phyloP scores from a whole-genome alignment of 2,888 invertebrate genomes.

The Trissolcus japonicus region DNA sequence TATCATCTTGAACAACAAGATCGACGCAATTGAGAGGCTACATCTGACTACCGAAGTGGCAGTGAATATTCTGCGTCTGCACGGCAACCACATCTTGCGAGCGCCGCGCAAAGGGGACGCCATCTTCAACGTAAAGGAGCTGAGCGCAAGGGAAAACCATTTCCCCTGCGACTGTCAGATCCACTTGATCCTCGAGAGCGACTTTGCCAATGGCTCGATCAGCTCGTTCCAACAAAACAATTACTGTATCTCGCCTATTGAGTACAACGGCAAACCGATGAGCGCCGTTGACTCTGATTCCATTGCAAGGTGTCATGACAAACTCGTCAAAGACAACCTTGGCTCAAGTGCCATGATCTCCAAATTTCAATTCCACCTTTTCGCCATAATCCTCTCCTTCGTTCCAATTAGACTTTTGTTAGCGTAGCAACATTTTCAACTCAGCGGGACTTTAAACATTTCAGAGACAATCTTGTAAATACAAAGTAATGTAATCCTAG shows the following conservation, averaged over 20 bases:
- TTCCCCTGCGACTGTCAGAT: constrained; percentile 92
- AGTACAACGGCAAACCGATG: constrained; percentile 87
- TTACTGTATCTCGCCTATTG: constrained; percentile 90
- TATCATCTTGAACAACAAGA: constrained; percentile 89
- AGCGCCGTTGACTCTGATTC: constrained; percentile 82
- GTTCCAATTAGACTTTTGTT: constrained; percentile 29
- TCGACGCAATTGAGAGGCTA: constrained; percentile 87
- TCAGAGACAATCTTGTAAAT: not conserved
- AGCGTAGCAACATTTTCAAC: constrained; percentile 35
- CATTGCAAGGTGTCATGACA: constrained; percentile 83
- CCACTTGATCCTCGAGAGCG: constrained; percentile 85
- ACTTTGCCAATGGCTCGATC: constrained; percentile 83
- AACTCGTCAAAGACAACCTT: constrained; percentile 82
- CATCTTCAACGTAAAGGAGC: constrained; percentile 83
- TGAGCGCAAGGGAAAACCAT: constrained; percentile 87
- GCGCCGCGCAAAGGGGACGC: constrained; percentile 83
- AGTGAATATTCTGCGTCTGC: constrained; percentile 84
- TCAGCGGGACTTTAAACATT: too few relatives aligned
- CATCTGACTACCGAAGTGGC: constrained; percentile 84
- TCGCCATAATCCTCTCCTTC: constrained; percentile 31
- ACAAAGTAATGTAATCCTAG: not conserved
- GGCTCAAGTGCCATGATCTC: constrained; percentile 70
- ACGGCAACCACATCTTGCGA: constrained; percentile 90
- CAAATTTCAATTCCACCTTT: constrained; percentile 29
- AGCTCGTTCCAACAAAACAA: constrained; percentile 80